Evolutionary conservation across 2,888 invertebrate species (phyloP).

Genomic region (Agrochola litura): DNA sequence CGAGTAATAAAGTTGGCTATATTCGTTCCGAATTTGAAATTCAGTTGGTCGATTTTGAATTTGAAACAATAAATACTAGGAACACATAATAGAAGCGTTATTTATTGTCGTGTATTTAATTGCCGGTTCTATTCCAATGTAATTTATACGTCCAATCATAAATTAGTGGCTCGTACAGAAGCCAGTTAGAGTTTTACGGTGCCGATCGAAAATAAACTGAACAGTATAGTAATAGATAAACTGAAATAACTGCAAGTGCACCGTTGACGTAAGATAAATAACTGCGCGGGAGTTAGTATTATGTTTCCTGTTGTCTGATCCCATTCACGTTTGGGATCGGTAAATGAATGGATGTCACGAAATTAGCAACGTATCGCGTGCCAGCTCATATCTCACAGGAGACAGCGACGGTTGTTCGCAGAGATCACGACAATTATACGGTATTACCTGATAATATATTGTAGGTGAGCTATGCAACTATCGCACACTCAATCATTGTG

Average conservation of each 20-base stretch:
- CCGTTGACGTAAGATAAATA: conserved; percentile 33
- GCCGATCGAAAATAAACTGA: conserved; percentile 57
- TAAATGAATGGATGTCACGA: conserved; percentile 88
- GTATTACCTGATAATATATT: conserved; percentile 85
- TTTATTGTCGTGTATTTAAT: conserved; percentile 78
- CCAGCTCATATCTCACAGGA: conserved; percentile 87
- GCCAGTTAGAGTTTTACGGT: conserved; percentile 58
- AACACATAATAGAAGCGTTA: conserved; percentile 73
- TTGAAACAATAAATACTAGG: conserved; percentile 74
- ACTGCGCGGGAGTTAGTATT: conserved; percentile 33
- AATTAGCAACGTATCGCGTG: conserved; percentile 87
- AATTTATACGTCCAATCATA: conserved; percentile 78
- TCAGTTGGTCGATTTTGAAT: conserved; percentile 70
- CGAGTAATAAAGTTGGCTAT: conserved; percentile 64
- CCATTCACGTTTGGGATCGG: conserved; percentile 85
- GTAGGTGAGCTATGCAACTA: conserved; percentile 77
- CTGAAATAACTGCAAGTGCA: conserved; percentile 52
- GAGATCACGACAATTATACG: conserved; percentile 84
- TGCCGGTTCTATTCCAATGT: conserved; percentile 78
- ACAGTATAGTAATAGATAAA: conserved; percentile 35
- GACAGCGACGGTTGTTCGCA: conserved; percentile 83
- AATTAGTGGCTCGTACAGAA: conserved; percentile 75
- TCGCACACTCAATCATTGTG: conserved; percentile 82
- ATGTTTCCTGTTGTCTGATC: conserved; percentile 78
- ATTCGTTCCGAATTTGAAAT: conserved; percentile 62